These are phyloP conservation scores for Ploceus nigricollis DNA, from an alignment of 2,113 vertebrate species.

Conservation along the genomic window DNA sequence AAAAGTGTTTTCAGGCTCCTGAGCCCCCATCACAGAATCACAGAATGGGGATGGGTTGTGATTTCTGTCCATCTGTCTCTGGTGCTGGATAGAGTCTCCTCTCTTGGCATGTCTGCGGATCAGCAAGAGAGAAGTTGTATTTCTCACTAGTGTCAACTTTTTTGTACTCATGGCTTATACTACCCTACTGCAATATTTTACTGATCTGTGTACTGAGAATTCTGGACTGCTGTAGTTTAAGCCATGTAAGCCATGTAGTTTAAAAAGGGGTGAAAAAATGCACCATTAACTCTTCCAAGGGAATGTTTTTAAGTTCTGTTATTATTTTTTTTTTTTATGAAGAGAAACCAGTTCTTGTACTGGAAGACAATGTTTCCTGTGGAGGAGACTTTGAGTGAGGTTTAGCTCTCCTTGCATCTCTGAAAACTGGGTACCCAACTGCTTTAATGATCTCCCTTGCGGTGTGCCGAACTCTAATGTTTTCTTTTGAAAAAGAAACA, in stretches of 20 bases:
- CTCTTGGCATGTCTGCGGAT: background rate
- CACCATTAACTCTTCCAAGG: background rate
- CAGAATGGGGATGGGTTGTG: background rate
- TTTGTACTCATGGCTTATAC: background rate
- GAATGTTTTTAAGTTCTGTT: background rate
- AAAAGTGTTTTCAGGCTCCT: background rate
- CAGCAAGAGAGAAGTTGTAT: background rate
- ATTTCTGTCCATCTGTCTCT: background rate
- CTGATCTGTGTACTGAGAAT: background rate
- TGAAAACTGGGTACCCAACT: background rate
- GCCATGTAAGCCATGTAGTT: background rate
- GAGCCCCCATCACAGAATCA: background rate
- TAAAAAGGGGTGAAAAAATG: background rate
- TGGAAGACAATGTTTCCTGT: background rate
- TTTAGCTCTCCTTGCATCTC: background rate
- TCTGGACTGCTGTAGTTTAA: background rate
- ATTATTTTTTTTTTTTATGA: background rate
- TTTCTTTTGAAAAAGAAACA: conserved; percentile 13
- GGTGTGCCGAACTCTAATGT: background rate
- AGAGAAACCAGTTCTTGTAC: background rate
- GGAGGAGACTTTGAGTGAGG: background rate
- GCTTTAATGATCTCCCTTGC: background rate
- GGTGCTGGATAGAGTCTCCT: background rate
- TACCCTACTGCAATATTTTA: background rate
- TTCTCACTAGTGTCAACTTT: background rate